These are phyloP conservation scores for Paramormyrops kingsleyae DNA, from an alignment of 2,113 vertebrate genomes.

Conservation along the genomic window DNA sequence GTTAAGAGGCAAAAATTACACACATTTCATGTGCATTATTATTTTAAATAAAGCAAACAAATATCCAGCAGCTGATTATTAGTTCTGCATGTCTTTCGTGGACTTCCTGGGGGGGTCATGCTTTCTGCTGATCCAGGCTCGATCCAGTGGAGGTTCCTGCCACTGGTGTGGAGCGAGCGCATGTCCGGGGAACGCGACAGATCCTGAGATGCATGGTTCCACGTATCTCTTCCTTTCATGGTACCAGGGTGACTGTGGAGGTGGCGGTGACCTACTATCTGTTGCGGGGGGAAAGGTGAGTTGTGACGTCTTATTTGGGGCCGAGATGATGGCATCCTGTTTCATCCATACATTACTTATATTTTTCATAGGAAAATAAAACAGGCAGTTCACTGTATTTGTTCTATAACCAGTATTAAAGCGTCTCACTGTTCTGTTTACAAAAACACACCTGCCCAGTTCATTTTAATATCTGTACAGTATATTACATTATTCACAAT, in stretches of 20 bases:
- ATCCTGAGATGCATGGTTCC: not conserved
- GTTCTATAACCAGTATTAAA: slow-evolving; percentile 63
- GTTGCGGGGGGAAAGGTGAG: slow-evolving; percentile 57
- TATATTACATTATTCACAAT: slow-evolving; percentile 93
- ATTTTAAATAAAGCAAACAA: slow-evolving; percentile 49
- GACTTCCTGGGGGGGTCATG: not conserved
- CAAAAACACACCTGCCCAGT: slow-evolving; percentile 75
- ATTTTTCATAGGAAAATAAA: slow-evolving; percentile 88
- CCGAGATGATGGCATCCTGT: slow-evolving; percentile 25
- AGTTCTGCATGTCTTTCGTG: not conserved
- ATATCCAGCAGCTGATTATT: slow-evolving; percentile 60
- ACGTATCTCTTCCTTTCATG: not conserved
- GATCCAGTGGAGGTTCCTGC: not conserved
- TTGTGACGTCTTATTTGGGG: slow-evolving; percentile 24
- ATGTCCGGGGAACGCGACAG: not conserved
- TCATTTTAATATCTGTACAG: slow-evolving; percentile 88
- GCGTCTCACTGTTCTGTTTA: slow-evolving; percentile 55
- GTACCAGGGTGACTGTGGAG: not conserved
- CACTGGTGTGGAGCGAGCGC: not conserved
- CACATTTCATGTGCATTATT: slow-evolving; percentile 43
- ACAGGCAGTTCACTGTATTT: slow-evolving; percentile 64
- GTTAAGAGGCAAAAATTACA: slow-evolving; percentile 63
- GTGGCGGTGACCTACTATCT: slow-evolving; percentile 26
- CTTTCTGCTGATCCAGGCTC: not conserved
- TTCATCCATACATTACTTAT: slow-evolving; percentile 59